Evolutionary conservation across 2,888 invertebrate species (phyloP).

Genomic region (Neria commutata): DNA sequence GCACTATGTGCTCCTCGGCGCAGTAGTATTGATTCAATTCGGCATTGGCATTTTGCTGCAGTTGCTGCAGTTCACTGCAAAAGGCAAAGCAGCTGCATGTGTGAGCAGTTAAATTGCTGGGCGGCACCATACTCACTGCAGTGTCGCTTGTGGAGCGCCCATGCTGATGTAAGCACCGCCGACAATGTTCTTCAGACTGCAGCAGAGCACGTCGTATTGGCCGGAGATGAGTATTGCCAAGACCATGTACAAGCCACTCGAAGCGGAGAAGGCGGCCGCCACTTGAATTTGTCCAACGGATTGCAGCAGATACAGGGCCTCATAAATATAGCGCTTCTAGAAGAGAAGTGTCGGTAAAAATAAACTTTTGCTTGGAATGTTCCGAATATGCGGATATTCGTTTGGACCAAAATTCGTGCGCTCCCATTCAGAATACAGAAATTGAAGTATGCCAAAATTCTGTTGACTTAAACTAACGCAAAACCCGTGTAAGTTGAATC

Average conservation of each 20-base stretch:
- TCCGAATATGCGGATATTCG: too few species aligned
- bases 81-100: background rate
- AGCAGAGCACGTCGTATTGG: conserved; percentile 52
- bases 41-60: conserved; percentile 35
- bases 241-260: conserved; percentile 55
- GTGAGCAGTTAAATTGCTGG: too few species aligned
- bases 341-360: background rate
- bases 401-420: too few species aligned
- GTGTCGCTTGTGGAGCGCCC: conserved; percentile 29
- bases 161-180: conserved; percentile 43
- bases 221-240: conserved; percentile 48
- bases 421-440: too few species aligned
- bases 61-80: conserved; percentile 35
- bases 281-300: conserved; percentile 55
- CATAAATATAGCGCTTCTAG: conserved; percentile 47
- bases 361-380: too few species aligned
- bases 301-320: conserved; percentile 49
- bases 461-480: too few species aligned
- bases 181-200: conserved; percentile 53
- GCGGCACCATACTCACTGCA: conserved; percentile 34
- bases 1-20: conserved; percentile 32
- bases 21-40: conserved; percentile 46
- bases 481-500: too few species aligned
- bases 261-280: conserved; percentile 45
- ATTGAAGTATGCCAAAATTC: too few species aligned